Conservation (phyloP, 2,113 vertebrate species). For the Porphyrio hochstetteri region DNA sequence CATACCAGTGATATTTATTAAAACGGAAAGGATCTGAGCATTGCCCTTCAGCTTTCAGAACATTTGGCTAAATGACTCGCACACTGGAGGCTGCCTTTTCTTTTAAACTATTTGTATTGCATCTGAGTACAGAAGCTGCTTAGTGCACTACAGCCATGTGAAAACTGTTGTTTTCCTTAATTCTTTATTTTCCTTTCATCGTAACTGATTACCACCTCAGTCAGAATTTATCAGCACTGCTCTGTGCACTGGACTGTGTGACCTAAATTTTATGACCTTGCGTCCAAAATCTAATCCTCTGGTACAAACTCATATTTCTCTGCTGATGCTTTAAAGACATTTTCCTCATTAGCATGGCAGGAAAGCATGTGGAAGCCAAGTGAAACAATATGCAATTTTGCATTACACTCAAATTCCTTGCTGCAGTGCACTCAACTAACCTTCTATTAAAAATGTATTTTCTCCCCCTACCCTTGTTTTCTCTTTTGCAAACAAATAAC, state of each 20-base stretch:
- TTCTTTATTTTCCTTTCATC: constrained; percentile 37
- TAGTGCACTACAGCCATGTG: not conserved
- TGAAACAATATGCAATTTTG: constrained; percentile 56
- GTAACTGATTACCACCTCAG: constrained; percentile 37
- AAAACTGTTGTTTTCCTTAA: constrained; percentile 44
- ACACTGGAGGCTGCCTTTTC: not conserved
- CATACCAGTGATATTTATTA: not conserved
- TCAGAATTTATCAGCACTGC: constrained; percentile 50
- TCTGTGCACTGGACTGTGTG: constrained; percentile 54
- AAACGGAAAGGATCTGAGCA: constrained; percentile 5
- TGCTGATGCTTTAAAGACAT: constrained; percentile 56
- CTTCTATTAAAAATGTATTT: constrained; percentile 43
- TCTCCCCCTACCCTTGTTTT: not conserved
- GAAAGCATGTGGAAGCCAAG: constrained; percentile 54
- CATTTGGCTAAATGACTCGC: not conserved
- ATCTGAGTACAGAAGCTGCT: not conserved
- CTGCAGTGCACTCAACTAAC: constrained; percentile 47
- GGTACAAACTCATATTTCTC: constrained; percentile 58
- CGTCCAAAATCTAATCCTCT: constrained; percentile 12
- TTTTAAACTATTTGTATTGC: not conserved
- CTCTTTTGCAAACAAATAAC: constrained; percentile 27
- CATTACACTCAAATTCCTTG: constrained; percentile 50
- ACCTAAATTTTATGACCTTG: constrained; percentile 62
- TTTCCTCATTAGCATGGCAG: constrained; percentile 65
- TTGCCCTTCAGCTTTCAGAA: constrained; percentile 9